Evolutionary conservation across 2,113 vertebrate species (phyloP).

Genomic region (Spilogale gracilis): DNA sequence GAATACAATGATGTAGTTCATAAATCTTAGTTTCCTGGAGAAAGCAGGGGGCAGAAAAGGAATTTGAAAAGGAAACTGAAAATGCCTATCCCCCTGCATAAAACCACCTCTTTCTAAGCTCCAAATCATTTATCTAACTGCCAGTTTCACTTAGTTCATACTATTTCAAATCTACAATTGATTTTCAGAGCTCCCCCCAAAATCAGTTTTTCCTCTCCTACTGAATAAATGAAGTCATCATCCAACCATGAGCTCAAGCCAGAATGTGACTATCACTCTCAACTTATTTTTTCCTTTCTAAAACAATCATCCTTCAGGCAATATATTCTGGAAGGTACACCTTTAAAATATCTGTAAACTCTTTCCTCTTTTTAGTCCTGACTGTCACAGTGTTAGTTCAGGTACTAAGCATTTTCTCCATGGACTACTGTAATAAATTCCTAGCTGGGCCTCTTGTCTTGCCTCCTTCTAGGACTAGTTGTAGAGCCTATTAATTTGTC

Average conservation of each 20-base stretch:
- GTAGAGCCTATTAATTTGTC: neutral
- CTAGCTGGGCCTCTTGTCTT: neutral
- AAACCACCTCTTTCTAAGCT: neutral
- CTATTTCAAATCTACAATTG: neutral
- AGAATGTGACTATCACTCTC: neutral
- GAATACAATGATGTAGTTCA: neutral
- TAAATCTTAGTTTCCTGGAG: neutral
- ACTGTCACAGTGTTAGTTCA: neutral
- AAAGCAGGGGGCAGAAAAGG: neutral
- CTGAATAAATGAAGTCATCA: neutral
- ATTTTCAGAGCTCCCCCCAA: neutral
- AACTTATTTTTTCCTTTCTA: neutral
- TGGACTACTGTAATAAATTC: neutral
- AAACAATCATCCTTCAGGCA: neutral
- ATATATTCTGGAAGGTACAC: neutral
- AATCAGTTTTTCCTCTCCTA: slow-evolving; percentile 1
- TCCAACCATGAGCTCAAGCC: neutral
- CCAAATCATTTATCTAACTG: neutral
- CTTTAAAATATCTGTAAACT: neutral
- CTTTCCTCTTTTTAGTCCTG: neutral
- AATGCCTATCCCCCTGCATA: neutral
- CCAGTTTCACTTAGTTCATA: neutral
- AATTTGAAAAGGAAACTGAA: neutral
- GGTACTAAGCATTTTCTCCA: neutral
- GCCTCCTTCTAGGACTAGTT: neutral